Evolutionary conservation across 2,113 vertebrate genomes (phyloP).

Genomic region (Lepus europaeus): DNA sequence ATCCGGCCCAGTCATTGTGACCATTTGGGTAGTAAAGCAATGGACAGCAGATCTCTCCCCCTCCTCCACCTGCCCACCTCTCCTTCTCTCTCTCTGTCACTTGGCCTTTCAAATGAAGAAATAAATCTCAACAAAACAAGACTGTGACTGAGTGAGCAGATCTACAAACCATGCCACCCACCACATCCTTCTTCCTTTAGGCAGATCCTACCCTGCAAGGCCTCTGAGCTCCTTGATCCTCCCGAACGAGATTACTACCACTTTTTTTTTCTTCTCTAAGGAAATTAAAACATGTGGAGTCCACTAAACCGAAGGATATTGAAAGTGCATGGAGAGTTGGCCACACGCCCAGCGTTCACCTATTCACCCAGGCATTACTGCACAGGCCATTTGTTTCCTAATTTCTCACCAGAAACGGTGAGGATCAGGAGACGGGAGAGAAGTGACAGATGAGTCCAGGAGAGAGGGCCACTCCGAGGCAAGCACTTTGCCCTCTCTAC

Average conservation of each 20-base stretch:
- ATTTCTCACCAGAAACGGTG: constrained; percentile 61
- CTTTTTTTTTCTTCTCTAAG: constrained; percentile 47
- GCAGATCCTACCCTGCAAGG: not conserved
- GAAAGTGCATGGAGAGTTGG: constrained; percentile 78
- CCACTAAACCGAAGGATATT: constrained; percentile 74
- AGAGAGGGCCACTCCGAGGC: constrained; percentile 9
- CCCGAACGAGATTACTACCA: constrained; percentile 20
- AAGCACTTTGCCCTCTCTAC: not conserved
- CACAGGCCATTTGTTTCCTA: constrained; percentile 63
- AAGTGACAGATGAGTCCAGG: not conserved
- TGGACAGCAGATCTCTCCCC: no score
- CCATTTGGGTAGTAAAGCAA: no score
- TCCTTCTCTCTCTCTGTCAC: no score
- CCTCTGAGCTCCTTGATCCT: not conserved
- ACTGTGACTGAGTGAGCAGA: not conserved
- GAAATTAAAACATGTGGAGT: constrained; percentile 81
- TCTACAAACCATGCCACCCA: not conserved
- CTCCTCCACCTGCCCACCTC: no score
- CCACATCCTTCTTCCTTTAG: not conserved
- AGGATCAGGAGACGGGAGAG: not conserved
- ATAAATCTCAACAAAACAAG: no score
- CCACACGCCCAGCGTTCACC: constrained; percentile 68
- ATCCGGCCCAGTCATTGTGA: no score
- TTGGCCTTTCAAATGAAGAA: no score
- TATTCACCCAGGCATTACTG: constrained; percentile 71